Percentiles rank a stretch among this genome's conserved stretches.
Evolutionary conservation across 1,140 invertebrate species (phyloP).

Genomic region (Bombus haemorrhoidalis): DNA sequence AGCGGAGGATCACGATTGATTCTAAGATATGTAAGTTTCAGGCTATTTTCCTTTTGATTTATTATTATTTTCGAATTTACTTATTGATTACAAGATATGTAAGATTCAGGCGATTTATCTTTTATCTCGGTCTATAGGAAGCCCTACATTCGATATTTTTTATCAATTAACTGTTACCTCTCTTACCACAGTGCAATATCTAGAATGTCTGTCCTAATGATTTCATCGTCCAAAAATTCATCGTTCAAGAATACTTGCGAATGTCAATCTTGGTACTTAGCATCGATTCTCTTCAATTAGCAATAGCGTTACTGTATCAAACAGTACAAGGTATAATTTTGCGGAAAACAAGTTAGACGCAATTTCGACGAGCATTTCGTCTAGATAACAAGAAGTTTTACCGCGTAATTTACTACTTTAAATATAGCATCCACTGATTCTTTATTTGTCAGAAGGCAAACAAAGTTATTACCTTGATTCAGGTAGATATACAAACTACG

Average conservation of each 20-base stretch:
- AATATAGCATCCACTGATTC: neutral
- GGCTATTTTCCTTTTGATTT: no score
- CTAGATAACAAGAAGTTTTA: conserved; percentile 3
- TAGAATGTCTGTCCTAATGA: neutral
- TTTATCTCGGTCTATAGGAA: no score
- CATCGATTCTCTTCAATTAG: conserved; percentile 13
- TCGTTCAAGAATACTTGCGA: neutral
- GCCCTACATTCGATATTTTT: neutral
- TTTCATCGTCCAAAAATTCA: conserved; percentile 17
- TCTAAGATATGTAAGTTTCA: no score
- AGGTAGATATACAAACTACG: neutral
- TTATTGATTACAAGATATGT: neutral
- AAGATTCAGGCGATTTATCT: neutral
- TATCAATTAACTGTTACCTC: neutral
- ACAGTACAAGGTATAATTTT: neutral
- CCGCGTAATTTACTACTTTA: conserved; percentile 15
- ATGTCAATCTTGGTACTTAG: conserved; percentile 26
- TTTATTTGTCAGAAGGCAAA: neutral
- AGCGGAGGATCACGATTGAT: neutral
- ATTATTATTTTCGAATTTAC: no score
- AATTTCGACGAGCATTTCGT: conserved; percentile 7
- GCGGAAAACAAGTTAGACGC: neutral
- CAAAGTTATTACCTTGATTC: neutral
- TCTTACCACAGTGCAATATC: conserved; percentile 6
- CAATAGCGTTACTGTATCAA: neutral